Evolutionary conservation across 1,140 invertebrate genomes (phyloP), one percentile per base, ranked within the genome.

Genomic region (Polypedilum vanderplanki): DNA sequence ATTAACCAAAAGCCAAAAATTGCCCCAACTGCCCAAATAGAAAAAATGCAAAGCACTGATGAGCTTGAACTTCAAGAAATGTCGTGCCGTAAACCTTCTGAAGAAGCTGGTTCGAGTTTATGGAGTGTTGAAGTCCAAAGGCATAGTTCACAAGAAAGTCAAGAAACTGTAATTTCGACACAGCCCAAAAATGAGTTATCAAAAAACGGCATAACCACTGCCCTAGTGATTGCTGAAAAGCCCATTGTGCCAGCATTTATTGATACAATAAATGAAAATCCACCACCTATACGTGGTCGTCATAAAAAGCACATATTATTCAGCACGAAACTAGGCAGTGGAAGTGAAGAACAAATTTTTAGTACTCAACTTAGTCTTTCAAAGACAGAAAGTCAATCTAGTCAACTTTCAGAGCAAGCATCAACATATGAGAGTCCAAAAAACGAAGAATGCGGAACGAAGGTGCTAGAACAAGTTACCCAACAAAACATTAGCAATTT

Each of bases 351-450:
- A 75, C 83, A 83, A 79, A 75, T 84, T 9, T 84, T 84, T 77
- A 80, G 81, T 75, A 82, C 80, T 3, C 83, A 84, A 77, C 83
- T 84, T 73, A 84, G 83, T 76, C 81, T 84, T 76, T 84, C 83
- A 3, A 84, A 84, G 77, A 84, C 83, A 1, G 83, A 84, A 74
- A 84, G 83, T 75, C 81, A 83, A 70, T 84, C 80, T 22, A 84
- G 83, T 75, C 83, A 84, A 79, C 78, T 84, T 64, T 84, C 83
- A 8, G 83, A 84, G 77, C 80, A 82, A 75, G 76, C 76, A 33
- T 78, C 79, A 67, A 77, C 76, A 8, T 73, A 75, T 9, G 67
- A 73, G 5, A 77, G 76, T 24, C 75, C 78, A 10, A 76, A 75
- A 40, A 74, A 74, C 1, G 64, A 73, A 70, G 20, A 64, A 70